Base-by-base conservation (phyloP, 1,140 invertebrate species). In the Lepidurus arcticus region DNA sequence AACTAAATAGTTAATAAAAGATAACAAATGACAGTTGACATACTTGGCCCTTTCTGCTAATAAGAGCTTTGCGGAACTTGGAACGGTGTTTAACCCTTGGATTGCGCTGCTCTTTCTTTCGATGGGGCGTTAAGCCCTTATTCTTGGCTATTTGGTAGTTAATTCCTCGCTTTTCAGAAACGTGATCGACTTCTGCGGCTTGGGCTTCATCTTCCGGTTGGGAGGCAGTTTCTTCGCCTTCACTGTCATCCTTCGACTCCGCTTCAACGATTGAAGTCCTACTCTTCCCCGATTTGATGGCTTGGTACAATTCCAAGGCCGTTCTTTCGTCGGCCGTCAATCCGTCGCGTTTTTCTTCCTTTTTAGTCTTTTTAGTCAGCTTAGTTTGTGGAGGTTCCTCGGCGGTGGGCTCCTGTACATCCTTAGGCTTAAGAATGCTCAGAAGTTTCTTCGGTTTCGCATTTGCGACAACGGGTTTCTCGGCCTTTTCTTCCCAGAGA, bases 91-190 rank as follows among this genome's bases (percentile, higher is more conserved):
- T 96, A 0, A 98, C 95, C 82, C 96, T 88, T 0, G 96, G 96
- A 90, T 98, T 98, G 80, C 94, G 89, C 81, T 91, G 89, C 83
- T 96, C 94, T 84, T 96, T 97, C 83, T 94, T 96, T 78, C 94
- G 90, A 80, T 91, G 88, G 11, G 95, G 93, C 53, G 92, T 96
- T 1, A 98, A 87, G 53, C 96, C 96, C 86, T 96, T 97, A 83
- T 98, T 98, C 85, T 98, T 98, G 9, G 92, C 90, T 82, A 98
- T 98, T 89, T 96, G 88, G 84, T 95, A 95, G 21, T 92, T 97
- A 81, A 98, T 97, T 76, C 89, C 89, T 82, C 96, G 87, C 83
- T 94, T 96, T 44, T 86, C 89, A 44, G 83, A 81, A 21, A 83
- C 82, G 42, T 80, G 81, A 80, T 81, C 81, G 76, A 81, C 81